Conservation (phyloP, 2,888 invertebrate genomes). For the Pseudococcus viburni region DNA sequence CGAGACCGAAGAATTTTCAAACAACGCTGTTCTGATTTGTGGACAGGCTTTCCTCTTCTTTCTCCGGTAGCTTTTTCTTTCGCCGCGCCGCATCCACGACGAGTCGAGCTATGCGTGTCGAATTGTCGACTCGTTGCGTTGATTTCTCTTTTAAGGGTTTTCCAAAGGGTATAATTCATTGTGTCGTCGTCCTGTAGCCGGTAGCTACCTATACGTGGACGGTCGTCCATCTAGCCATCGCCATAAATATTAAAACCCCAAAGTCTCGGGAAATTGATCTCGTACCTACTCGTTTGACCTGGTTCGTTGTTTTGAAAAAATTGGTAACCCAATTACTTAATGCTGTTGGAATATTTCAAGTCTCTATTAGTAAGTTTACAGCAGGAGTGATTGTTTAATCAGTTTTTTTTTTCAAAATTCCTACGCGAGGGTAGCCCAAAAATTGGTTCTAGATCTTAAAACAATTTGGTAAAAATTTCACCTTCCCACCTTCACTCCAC, state of each 20-base stretch:
- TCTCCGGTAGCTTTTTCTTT: neutral
- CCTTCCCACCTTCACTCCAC: no score
- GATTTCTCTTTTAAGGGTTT: conserved; percentile 34
- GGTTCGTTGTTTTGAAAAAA: neutral
- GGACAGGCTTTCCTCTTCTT: conserved; percentile 3
- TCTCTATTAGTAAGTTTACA: no score
- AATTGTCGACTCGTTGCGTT: conserved; percentile 2
- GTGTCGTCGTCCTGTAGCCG: neutral
- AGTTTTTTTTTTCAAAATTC: no score
- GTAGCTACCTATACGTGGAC: neutral
- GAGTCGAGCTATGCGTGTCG: neutral
- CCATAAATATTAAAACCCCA: conserved; percentile 3
- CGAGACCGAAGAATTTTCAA: conserved; percentile 23
- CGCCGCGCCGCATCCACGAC: neutral
- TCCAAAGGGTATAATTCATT: conserved; percentile 23
- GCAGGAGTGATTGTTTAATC: no score
- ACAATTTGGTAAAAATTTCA: no score
- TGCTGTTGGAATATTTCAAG: no score
- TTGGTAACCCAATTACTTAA: neutral
- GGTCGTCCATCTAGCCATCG: neutral
- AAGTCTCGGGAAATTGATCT: neutral
- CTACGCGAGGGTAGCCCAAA: no score
- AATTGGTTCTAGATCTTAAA: no score
- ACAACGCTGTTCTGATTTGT: neutral
- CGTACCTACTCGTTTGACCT: neutral